Conservation (phyloP, 1,140 invertebrate genomes). For the Bursaphelenchus mucronatus region DNA sequence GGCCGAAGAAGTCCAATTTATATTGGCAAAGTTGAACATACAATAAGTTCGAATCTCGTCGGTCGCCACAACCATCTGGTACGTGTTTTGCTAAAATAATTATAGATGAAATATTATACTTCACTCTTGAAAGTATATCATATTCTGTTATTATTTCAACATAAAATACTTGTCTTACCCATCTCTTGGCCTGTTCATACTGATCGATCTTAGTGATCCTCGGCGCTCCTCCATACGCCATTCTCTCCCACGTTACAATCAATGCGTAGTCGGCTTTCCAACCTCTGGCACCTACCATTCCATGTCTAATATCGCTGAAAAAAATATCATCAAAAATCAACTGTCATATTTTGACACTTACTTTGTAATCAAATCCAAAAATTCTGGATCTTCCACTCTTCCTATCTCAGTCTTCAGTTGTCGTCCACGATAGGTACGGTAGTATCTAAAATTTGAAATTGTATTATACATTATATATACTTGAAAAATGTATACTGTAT, state of each 20-base stretch:
- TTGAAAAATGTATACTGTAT: not conserved
- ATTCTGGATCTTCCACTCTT: constrained; percentile 72
- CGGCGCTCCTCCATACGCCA: constrained; percentile 73
- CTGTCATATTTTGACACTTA: constrained; percentile 5
- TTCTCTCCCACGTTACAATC: constrained; percentile 88
- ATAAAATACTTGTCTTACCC: constrained; percentile 64
- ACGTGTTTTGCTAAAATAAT: constrained; percentile 61
- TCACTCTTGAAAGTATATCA: no score
- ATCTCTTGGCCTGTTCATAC: constrained; percentile 65
- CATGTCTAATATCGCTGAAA: constrained; percentile 73
- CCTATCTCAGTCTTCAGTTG: constrained; percentile 64
- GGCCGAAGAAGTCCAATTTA: constrained; percentile 83
- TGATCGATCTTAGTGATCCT: constrained; percentile 42
- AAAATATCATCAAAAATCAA: not conserved
- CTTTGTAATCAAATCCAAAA: constrained; percentile 75
- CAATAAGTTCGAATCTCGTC: constrained; percentile 88
- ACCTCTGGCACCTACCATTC: constrained; percentile 80
- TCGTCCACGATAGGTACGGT: constrained; percentile 39
- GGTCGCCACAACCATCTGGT: constrained; percentile 84
- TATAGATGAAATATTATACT: not conserved
- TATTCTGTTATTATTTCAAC: no score
- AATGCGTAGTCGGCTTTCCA: constrained; percentile 82
- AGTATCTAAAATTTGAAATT: constrained; percentile 23
- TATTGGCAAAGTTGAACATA: constrained; percentile 84
- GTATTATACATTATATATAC: constrained; percentile 14